phyloP scores from a whole-genome alignment of 1,140 invertebrate species.

The Drosophila repletoides region DNA sequence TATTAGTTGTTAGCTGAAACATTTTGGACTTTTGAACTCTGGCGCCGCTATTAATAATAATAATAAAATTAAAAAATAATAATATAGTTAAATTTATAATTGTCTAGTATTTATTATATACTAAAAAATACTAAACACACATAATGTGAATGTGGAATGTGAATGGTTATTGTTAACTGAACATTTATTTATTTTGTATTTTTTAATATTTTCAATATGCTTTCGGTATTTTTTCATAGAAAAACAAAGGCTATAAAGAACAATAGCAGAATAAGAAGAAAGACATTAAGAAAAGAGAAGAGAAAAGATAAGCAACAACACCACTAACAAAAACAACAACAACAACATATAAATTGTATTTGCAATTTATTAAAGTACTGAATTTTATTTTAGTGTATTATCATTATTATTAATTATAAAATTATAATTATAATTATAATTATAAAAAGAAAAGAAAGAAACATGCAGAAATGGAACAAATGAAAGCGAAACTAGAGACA shows the following conservation, averaged over 20 bases:
- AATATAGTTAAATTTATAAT: slow-evolving; percentile 25
- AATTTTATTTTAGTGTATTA: slow-evolving; percentile 62
- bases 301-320: slow-evolving; percentile 7
- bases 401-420: slow-evolving; percentile 21
- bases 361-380: slow-evolving; percentile 61
- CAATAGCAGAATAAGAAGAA: neutral
- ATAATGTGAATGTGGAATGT: slow-evolving; percentile 3
- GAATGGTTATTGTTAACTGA: slow-evolving; percentile 33
- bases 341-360: slow-evolving; percentile 26
- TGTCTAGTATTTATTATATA: slow-evolving; percentile 34
- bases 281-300: slow-evolving; percentile 3
- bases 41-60: slow-evolving; percentile 8
- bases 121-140: neutral
- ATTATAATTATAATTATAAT: slow-evolving; percentile 5
- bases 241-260: neutral
- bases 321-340: neutral
- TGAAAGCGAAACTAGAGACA: slow-evolving; percentile 32
- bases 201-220: neutral
- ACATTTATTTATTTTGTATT: slow-evolving; percentile 30
- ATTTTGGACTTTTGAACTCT: slow-evolving; percentile 16
- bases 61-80: neutral
- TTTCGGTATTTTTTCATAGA: neutral
- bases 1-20: slow-evolving; percentile 10
- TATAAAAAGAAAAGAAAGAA: too few relatives aligned
- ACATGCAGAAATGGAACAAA: slow-evolving; percentile 36